Evolutionary conservation across 2,113 vertebrate genomes (phyloP).

Genomic region (Mixornis gularis): DNA sequence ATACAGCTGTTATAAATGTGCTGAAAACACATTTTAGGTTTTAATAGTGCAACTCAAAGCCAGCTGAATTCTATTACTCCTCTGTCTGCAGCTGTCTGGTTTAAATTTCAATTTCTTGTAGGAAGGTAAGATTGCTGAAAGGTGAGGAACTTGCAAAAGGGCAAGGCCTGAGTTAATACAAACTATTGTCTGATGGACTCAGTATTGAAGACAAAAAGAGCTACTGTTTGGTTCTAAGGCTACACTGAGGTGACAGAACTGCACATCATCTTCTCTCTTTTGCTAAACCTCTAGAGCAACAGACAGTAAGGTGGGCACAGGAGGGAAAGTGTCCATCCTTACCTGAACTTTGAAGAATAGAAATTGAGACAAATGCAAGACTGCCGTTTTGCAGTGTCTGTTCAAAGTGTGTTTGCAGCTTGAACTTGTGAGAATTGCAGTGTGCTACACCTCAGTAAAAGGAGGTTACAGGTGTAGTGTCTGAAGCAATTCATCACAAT

Average conservation of each 20-base stretch:
- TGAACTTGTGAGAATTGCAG: neutral
- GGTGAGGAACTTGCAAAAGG: neutral
- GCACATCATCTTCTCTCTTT: fast-evolving
- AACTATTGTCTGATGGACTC: neutral
- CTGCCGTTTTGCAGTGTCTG: neutral
- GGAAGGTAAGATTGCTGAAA: neutral
- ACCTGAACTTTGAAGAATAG: neutral
- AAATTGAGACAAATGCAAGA: neutral
- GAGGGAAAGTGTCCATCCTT: neutral
- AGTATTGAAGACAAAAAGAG: neutral
- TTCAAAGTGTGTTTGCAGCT: neutral
- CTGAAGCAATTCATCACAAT: neutral
- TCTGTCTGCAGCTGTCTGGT: neutral
- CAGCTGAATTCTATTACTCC: neutral
- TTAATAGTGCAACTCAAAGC: neutral
- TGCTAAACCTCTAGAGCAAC: neutral
- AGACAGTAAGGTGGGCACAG: neutral
- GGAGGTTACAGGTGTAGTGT: neutral
- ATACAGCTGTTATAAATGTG: neutral
- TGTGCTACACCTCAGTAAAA: neutral
- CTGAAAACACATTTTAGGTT: neutral
- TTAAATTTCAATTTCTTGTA: neutral
- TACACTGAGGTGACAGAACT: neutral
- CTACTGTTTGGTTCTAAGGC: neutral
- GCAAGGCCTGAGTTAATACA: neutral